Base-by-base conservation (phyloP, 2,113 vertebrate species). In the Proterorhinus semilunaris region DNA sequence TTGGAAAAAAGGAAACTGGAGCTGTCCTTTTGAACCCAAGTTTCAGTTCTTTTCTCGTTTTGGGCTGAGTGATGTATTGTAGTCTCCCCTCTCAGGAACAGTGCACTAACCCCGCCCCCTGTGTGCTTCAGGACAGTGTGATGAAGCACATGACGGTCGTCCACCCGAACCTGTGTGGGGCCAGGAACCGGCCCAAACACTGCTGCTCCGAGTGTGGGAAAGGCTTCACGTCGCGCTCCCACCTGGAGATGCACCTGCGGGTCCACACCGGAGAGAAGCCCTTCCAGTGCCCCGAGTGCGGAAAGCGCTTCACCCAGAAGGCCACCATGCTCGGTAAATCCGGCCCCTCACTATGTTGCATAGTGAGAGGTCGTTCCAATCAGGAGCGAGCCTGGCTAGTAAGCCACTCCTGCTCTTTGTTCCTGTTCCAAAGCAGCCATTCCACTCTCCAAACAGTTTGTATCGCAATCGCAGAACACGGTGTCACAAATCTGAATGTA, bases 241-340 rank as follows among this genome's bases (percentile, higher is more conserved):
- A 59, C 57, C 57, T 59, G 57, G 57, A 59, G 57, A 59, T 59
- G 57, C 57, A 59, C 57, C 12, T 43, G 57, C 57, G 57, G 7
- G 57, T 59, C 57, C 57, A 59, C 57, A 59, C 57, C 12, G 57
- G 57, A 8, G 57, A 59, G 36, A 59, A 59, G 36, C 57, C 57
- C 36, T 59, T 59, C 7, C 12, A 59, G 36, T 59, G 57, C 42
- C 27, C 27, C 13, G 57, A 59, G 57, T 59, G 57, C 5, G 36
- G 12, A 1, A 59, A 59, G 36, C 44, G 57, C 13, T 59, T 59
- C 36, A 59, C 57, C 27, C 57, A 59, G 57, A 59, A 59, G 57
- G 57, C 57, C 57, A 59, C 57, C 6, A 27, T 59, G 57, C 57
- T 59, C 17, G 53, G 53, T 55, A 55, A 15, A 13, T 6, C 12